Percentiles rank a stretch among this genome's conserved stretches.
These are phyloP conservation scores for Temnothorax unifasciatus DNA, from an alignment of 2,888 invertebrate genomes.

Conservation along the genomic window DNA sequence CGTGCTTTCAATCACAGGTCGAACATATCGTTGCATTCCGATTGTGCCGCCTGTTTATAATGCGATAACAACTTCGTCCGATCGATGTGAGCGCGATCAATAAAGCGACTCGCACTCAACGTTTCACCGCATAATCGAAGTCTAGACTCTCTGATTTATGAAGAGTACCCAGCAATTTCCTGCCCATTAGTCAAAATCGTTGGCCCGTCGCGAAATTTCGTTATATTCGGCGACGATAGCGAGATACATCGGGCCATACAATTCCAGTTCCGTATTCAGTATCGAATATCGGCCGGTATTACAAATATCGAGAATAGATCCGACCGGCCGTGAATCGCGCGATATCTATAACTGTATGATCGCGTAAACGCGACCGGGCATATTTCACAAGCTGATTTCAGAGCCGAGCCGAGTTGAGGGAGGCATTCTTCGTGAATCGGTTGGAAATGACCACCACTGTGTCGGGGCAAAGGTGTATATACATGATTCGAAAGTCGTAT, in stretches of 20 bases:
- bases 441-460: conserved; percentile 60
- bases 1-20: conserved; percentile 38
- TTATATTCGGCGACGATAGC: conserved; percentile 52
- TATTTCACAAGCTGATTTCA: conserved; percentile 48
- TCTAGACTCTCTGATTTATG: conserved; percentile 67
- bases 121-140: conserved; percentile 60
- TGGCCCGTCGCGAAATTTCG: conserved; percentile 60
- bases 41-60: conserved; percentile 45
- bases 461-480: conserved; percentile 45
- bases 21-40: conserved; percentile 39
- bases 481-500: conserved; percentile 69
- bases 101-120: conserved; percentile 47
- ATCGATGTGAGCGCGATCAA: conserved; percentile 47
- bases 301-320: conserved; percentile 66
- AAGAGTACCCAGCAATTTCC: conserved; percentile 56
- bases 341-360: conserved; percentile 41
- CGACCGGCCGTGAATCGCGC: conserved; percentile 67
- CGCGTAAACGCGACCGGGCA: conserved; percentile 28
- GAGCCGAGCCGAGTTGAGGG: conserved; percentile 2
- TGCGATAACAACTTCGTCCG: conserved; percentile 38
- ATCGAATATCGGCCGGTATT: conserved; percentile 56
- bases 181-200: conserved; percentile 63
- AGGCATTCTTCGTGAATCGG: conserved; percentile 56
- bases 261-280: conserved; percentile 48
- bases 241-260: conserved; percentile 53